Percentiles rank a stretch among this genome's conserved stretches.
phyloP scores from a whole-genome alignment of 2,113 vertebrate genomes.

The Leuciscus idus region DNA sequence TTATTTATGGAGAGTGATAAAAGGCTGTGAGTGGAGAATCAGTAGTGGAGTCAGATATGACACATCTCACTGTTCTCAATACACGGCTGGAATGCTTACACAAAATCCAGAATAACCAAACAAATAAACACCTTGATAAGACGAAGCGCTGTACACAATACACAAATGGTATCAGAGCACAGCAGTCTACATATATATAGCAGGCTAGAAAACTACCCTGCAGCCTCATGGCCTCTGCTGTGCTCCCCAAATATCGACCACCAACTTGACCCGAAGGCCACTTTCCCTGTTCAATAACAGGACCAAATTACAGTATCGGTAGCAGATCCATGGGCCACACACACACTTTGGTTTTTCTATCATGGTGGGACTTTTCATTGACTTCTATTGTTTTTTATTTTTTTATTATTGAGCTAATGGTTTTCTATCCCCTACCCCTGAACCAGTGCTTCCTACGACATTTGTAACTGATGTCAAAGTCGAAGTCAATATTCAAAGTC shows the following conservation, averaged over 20 bases:
- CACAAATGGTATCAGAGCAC: background rate
- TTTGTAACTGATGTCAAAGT: background rate
- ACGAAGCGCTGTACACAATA: slow-evolving; percentile 30
- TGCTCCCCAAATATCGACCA: slow-evolving; percentile 7
- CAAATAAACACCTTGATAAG: slow-evolving; percentile 4
- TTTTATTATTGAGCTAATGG: background rate
- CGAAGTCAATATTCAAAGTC: background rate
- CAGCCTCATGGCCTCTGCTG: background rate
- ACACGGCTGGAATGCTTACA: slow-evolving; percentile 58
- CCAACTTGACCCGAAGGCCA: background rate
- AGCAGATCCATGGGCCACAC: background rate
- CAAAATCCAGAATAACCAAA: background rate
- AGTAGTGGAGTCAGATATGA: background rate
- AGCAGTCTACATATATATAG: background rate
- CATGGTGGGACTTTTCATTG: background rate
- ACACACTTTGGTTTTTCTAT: background rate
- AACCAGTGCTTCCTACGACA: background rate
- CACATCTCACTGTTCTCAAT: background rate
- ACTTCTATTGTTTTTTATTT: background rate
- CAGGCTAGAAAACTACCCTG: background rate
- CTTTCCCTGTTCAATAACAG: slow-evolving; percentile 31
- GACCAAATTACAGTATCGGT: slow-evolving; percentile 5
- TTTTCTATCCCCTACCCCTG: background rate
- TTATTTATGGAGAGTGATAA: slow-evolving; percentile 30
- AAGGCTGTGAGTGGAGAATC: background rate